Percentiles rank a stretch among this genome's conserved stretches.
Evolutionary conservation across 2,113 vertebrate genomes (phyloP).

Genomic region (Opisthocomus hoazin): DNA sequence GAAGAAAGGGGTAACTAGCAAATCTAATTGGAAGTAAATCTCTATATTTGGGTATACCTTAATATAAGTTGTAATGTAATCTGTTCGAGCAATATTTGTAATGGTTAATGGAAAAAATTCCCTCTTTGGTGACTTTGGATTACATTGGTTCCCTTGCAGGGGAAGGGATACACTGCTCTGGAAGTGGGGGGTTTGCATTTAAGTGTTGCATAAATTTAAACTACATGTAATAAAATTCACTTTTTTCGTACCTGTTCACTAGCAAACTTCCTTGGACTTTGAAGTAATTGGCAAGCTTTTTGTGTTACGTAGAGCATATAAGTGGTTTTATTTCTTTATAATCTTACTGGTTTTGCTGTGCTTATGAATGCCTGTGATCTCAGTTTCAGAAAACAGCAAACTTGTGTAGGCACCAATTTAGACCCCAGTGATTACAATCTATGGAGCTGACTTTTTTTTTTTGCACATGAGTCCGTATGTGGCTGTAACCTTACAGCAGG

Average conservation of each 20-base stretch:
- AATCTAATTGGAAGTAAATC: neutral
- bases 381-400: neutral
- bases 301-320: neutral
- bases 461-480: accelerated
- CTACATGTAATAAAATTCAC: conserved; percentile 29
- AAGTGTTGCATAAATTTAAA: conserved; percentile 4
- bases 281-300: neutral
- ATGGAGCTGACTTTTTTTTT: neutral
- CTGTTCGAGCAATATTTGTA: neutral
- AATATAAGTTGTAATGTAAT: neutral
- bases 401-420: neutral
- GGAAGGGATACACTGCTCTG: neutral
- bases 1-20: neutral
- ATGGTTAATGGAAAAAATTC: neutral
- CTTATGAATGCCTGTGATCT: neutral
- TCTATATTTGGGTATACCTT: neutral
- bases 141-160: neutral
- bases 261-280: neutral
- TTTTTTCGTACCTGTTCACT: neutral
- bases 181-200: neutral
- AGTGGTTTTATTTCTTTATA: neutral
- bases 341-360: neutral
- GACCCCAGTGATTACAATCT: neutral
- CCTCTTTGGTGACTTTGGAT: neutral
- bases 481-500: neutral